Percentiles rank a stretch among this genome's conserved stretches.
phyloP scores from a whole-genome alignment of 2,797 vertebrate genomes.

The Peromyscus aztecus region DNA sequence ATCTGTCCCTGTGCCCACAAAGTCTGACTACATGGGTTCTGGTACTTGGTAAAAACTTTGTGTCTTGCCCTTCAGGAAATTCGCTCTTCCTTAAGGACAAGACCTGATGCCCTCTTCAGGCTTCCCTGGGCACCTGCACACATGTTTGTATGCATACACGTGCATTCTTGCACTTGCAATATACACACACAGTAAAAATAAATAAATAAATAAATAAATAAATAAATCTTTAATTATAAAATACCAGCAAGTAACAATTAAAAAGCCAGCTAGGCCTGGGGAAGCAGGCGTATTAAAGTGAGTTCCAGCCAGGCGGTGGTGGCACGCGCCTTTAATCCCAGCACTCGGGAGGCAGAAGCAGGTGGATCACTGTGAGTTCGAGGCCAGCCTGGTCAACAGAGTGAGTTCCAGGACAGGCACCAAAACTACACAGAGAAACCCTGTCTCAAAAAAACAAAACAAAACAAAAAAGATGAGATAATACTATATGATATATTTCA shows the following conservation, averaged over 20 bases:
- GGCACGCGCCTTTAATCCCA: no score
- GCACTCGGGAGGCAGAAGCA: no score
- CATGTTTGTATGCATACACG: neutral
- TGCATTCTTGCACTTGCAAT: neutral
- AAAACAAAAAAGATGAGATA: neutral
- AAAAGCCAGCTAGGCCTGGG: slow-evolving; percentile 18
- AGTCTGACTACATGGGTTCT: no score
- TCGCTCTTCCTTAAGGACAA: neutral
- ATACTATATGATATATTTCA: neutral
- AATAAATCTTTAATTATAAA: neutral
- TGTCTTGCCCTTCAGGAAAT: slow-evolving; percentile 3
- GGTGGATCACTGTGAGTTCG: no score
- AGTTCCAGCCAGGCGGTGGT: neutral
- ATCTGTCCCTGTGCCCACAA: neutral
- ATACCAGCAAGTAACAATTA: slow-evolving; percentile 4
- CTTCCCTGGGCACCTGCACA: neutral
- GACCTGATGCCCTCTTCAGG: neutral
- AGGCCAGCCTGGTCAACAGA: no score
- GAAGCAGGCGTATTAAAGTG: neutral
- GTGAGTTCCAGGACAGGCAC: no score
- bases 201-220: neutral
- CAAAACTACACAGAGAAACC: no score
- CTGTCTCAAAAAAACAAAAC: no score
- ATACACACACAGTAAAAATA: neutral
- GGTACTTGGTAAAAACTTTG: neutral